Evolutionary conservation across 2,797 vertebrate species (phyloP).

Genomic region (Balearica regulorum): DNA sequence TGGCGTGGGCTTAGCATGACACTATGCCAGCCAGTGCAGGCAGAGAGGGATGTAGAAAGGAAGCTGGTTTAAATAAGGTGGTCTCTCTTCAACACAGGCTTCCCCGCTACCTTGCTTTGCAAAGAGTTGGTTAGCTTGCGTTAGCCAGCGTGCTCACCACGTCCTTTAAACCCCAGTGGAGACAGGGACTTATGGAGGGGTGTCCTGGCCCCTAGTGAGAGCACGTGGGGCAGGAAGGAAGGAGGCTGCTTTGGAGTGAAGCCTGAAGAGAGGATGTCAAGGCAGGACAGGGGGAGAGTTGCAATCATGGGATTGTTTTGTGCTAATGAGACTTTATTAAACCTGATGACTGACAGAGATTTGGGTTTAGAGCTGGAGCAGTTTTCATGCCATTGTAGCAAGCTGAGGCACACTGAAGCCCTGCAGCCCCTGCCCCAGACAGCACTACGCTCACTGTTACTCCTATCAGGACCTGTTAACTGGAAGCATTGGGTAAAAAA

Average conservation of each 20-base stretch:
- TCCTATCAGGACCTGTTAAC: not conserved
- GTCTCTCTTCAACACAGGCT: not conserved
- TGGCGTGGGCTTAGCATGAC: not conserved
- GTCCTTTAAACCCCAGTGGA: not conserved
- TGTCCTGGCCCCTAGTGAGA: not conserved
- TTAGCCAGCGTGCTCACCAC: not conserved
- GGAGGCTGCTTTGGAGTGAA: not conserved
- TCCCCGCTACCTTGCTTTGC: not conserved
- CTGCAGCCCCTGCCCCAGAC: not conserved
- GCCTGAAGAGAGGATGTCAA: not conserved
- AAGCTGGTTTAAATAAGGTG: not conserved
- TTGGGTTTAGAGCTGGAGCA: not conserved
- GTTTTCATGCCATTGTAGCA: not conserved
- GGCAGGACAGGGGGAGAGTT: not conserved
- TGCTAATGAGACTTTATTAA: not conserved
- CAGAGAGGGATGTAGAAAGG: not conserved
- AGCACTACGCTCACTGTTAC: accelerated
- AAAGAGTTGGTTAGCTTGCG: not conserved
- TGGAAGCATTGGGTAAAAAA: not conserved
- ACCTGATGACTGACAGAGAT: not conserved
- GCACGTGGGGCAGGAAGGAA: not conserved
- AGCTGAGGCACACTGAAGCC: not conserved
- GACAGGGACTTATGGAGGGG: accelerated
- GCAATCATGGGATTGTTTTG: not conserved
- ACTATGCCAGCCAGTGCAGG: not conserved